Evolutionary conservation across 1,140 invertebrate species (phyloP).

Genomic region (Rhopalosiphum maidis): DNA sequence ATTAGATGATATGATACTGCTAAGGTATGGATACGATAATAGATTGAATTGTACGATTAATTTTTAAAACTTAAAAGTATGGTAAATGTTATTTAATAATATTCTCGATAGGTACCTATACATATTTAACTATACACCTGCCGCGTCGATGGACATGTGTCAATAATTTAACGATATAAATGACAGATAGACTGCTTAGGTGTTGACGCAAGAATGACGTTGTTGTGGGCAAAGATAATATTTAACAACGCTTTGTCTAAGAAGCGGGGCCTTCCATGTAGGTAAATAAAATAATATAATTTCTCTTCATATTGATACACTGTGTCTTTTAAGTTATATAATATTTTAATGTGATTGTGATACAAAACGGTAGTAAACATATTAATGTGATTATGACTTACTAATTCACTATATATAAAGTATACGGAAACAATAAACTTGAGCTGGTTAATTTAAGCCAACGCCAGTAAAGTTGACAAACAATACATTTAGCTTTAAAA

Average conservation of each 20-base stretch:
- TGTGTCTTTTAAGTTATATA: not conserved
- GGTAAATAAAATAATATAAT: slow-evolving; percentile 11
- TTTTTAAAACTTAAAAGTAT: not conserved
- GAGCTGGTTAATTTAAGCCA: not conserved
- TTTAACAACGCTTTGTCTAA: not conserved
- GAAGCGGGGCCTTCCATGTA: not conserved
- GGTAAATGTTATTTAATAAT: not conserved
- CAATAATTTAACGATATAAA: not conserved
- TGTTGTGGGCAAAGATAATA: not conserved
- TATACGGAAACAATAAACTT: not conserved
- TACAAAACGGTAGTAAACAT: not conserved
- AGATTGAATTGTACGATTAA: not conserved
- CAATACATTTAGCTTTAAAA: not conserved
- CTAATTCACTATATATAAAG: not conserved
- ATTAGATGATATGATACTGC: not conserved
- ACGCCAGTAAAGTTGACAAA: not conserved
- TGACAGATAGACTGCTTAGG: not conserved
- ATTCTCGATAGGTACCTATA: not conserved
- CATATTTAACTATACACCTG: not conserved
- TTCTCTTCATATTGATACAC: not conserved
- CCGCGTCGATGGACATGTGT: not conserved
- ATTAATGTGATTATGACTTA: not conserved
- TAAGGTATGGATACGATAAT: not conserved
- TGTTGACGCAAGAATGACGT: not conserved
- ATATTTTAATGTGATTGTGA: not conserved